phyloP scores from a whole-genome alignment of 2,797 vertebrate species.

The Eupleurogrammus muticus region DNA sequence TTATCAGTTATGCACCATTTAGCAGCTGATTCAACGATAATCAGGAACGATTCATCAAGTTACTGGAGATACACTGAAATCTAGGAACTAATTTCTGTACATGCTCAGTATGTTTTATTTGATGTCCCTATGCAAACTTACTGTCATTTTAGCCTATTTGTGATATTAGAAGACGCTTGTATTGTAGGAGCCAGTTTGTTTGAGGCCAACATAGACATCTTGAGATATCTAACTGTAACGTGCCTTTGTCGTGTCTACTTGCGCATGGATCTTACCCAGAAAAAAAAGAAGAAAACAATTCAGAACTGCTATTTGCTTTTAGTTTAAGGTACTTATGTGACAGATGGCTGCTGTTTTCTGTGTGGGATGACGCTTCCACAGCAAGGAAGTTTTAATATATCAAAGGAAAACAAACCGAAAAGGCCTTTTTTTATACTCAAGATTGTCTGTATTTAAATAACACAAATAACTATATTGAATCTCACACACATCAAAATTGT shows the following conservation, averaged over 20 bases:
- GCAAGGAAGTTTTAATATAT: conserved; percentile 49
- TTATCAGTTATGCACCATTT: conserved; percentile 30
- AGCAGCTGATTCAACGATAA: conserved; percentile 25
- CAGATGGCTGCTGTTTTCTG: conserved; percentile 62
- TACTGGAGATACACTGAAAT: conserved; percentile 3
- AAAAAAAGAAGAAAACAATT: conserved; percentile 36
- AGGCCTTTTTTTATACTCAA: conserved; percentile 25
- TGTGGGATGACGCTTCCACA: conserved; percentile 25
- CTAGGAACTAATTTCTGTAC: conserved; percentile 6
- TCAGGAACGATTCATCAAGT: conserved; percentile 14
- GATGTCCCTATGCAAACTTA: background rate
- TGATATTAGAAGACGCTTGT: conserved; percentile 7
- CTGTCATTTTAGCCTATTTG: background rate
- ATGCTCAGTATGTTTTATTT: conserved; percentile 9
- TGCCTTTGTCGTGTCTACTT: conserved; percentile 52
- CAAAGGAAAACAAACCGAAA: conserved; percentile 51
- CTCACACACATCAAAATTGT: too few relatives aligned
- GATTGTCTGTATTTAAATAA: conserved; percentile 33
- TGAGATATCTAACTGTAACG: conserved; percentile 47
- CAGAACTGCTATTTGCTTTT: conserved; percentile 57
- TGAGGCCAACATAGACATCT: conserved; percentile 24
- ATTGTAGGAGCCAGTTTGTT: conserved; percentile 19
- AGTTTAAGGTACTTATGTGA: conserved; percentile 64
- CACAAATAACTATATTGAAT: background rate
- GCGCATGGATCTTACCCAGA: conserved; percentile 38